Evolutionary conservation across 2,797 vertebrate species (phyloP).

Genomic region (Anguilla megastoma): DNA sequence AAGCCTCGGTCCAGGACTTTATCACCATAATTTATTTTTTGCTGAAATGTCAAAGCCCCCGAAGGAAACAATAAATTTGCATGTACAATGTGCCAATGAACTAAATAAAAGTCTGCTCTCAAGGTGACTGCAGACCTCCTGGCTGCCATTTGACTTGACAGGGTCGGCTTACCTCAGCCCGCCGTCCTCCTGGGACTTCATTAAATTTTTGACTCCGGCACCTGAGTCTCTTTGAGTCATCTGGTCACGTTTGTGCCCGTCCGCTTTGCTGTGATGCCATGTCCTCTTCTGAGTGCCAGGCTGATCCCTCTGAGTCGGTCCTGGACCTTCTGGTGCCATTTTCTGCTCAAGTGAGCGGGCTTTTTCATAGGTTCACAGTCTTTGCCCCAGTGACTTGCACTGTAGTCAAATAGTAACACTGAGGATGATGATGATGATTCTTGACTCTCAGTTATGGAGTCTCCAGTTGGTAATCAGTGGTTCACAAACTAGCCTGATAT

Average conservation of each 20-base stretch:
- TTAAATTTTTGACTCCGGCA: constrained; percentile 40
- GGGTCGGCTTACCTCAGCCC: constrained; percentile 10
- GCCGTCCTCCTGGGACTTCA: constrained; percentile 37
- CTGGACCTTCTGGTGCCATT: not conserved
- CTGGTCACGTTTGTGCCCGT: not conserved
- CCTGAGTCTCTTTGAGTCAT: constrained; percentile 33
- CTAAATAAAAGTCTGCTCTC: constrained; percentile 6
- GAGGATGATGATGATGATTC: not conserved
- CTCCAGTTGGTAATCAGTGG: not conserved
- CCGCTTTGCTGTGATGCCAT: not conserved
- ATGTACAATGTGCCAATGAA: not conserved
- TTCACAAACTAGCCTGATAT: not conserved
- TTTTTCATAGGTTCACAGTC: not conserved
- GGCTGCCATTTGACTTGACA: constrained; percentile 18
- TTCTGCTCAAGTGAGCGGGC: not conserved
- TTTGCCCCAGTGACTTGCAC: not conserved
- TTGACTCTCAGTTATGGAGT: not conserved
- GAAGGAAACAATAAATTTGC: not conserved
- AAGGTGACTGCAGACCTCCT: not conserved
- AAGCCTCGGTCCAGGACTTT: not conserved
- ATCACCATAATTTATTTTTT: constrained; percentile 16
- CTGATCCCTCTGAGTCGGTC: not conserved
- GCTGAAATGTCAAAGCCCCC: not conserved
- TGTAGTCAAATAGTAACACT: not conserved
- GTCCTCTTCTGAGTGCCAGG: not conserved